Base-by-base conservation (phyloP, 2,888 invertebrate species). In the Macrosiphum euphorbiae region DNA sequence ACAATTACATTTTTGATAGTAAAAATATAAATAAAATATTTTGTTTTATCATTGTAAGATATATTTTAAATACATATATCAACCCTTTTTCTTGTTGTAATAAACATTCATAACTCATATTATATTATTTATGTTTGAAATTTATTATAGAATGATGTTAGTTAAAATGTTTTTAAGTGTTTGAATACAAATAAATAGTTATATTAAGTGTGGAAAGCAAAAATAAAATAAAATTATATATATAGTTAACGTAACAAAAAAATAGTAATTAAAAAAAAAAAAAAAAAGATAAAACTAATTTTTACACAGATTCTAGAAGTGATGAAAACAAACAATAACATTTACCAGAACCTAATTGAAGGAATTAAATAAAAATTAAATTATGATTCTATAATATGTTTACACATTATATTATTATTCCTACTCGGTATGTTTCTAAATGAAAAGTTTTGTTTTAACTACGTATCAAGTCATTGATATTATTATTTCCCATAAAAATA, bases 181-280 rank as follows among this genome's bases (percentile, higher is more conserved):
- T 90, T 52, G 35, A 78, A 91, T 84, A 91, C 90, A 84, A 52
- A 84, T 55, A 91, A 84, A 91, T 90, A 50, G 35, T 90, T n/a
- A 50, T n/a, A 16, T 50, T 52, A 78, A 90, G n/a, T 28, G 24
- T 5, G 26, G 13, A 78, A 50, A 61, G 35, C 35, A 50, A 90
- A 55, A 89, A 55, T 61, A 61, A 89, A 26, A 44, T 58, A 58
- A 58, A 58, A 58, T 58, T 58, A 89, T 89, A 89, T 35, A 89
- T 47, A 89, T 89, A 58, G 86, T 87, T 50, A 20, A 87, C n/a
- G 8, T 58, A 58, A 55, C 13, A 88, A 88, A 88, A 44, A 4
- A 55, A 55, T 24, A 89, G 35, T 50, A 90, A 52, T 2, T 16
- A 55, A 44, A 52, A 85, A 55, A 52, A 44, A 52, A 85, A 55